Evolutionary conservation across 2,888 invertebrate species (phyloP), one percentile per base, ranked within the genome.

Genomic region (Rutpela maculata): DNA sequence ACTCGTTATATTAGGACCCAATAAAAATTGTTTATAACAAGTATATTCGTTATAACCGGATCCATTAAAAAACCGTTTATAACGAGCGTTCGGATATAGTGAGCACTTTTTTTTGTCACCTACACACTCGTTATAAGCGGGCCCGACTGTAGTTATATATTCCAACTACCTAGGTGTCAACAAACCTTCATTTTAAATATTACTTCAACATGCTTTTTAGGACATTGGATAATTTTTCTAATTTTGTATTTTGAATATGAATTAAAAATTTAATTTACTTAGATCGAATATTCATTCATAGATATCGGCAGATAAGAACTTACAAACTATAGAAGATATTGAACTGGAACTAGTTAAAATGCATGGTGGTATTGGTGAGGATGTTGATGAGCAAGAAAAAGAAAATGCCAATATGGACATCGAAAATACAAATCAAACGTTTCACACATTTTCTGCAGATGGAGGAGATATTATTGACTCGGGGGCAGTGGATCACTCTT

Each of bases 341-440:
- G 89, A 90, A 83, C 86, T 88, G 83, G 87, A 87, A 75, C 76
- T 89, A 67, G 89, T 87, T n/a, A 87, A 88, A 83, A 88, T 89
- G 65, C 88, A 89, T 74, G 87, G 85, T 56, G 81, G 84, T 74
- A 65, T 75, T 31, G 81, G 80, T 63, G 68, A 60, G 10, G 77
- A 79, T 38, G 35, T 55, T 15, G 73, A 69, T 17, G 43, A 77
- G 18, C 76, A 74, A 62, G 62, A 74, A 43, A 76, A 62, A 50
- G 79, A 80, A 69, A 71, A 76, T 31, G 66, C 66, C 22, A 81
- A 81, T 15, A 79, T 80, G 68, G 82, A 80, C 15, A 78, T 79
- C 19, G 78, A 78, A 60, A 83, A 83, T 35, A 75, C 71, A 26
- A 70, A 73, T 72, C 80, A 82, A 50, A 78, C 82, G 43, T 83